Evolutionary conservation across 2,888 invertebrate genomes (phyloP), one percentile per base, ranked within the genome.

Genomic region (Callimorpha dominula): DNA sequence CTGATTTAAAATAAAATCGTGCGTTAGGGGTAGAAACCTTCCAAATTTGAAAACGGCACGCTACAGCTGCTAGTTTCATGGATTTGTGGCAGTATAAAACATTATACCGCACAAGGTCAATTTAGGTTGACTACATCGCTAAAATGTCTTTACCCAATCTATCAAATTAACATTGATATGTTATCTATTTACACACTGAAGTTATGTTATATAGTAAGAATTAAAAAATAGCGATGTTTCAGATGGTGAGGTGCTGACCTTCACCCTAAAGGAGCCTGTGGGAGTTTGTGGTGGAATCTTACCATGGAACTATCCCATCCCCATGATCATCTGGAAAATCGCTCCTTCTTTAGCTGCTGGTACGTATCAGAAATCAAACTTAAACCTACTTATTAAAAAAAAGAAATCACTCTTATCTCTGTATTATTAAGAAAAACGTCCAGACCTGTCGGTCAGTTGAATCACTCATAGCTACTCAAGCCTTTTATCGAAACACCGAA

Each of bases 281-380:
- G 95, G 95, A 20, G 98, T 99, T 1, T 98, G 98, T 88, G 99
- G 97, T 0, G 98, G 98, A 92, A 99, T 99, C 81, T 97, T 98
- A 78, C 99, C 99, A 31, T 99, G 99, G 99, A 99, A 99, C 93
- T 99, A 98, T 88, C 99, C 98, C 0, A 91, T 98, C 69, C 93
- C 99, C 78, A 99, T 99, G 99, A 97, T 98, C 90, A 97, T 98
- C 1, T 99, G 99, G 99, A 99, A 99, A 93, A 96, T 99, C 52
- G 98, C 96, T 0, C 98, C 98, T 0, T 97, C 98, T 9, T 89
- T 98, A 66, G 97, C 97, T 42, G 97, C 97, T 74, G 94, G 94
- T 94, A 81, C 81, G 83, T 77, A 73, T 64, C 4, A n/a, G 31
- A 70, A 43, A 17, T 17, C 1, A 0, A 42, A 50, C 2, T 7